Conservation (phyloP, 2,888 invertebrate species). For the Melipona beecheii region DNA sequence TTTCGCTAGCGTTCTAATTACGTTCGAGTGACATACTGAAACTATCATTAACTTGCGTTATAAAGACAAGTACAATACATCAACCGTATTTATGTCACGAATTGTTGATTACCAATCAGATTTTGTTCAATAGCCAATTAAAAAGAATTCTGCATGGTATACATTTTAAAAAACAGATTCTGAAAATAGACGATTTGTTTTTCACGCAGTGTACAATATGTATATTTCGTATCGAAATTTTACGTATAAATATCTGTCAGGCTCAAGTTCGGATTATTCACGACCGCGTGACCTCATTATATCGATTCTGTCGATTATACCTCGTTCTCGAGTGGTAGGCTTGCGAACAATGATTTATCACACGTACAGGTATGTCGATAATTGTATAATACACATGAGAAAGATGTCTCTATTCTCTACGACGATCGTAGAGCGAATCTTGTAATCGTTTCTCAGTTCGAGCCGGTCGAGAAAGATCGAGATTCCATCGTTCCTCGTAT, state of each 20-base stretch:
- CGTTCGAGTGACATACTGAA: not conserved
- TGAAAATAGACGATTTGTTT: not conserved
- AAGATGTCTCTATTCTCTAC: slow-evolving; percentile 2
- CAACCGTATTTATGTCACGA: not conserved
- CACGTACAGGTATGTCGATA: slow-evolving; percentile 32
- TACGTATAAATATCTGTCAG: not conserved
- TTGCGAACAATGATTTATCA: slow-evolving; percentile 39
- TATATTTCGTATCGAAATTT: not conserved
- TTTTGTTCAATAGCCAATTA: not conserved
- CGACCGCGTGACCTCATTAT: not conserved
- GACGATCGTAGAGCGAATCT: slow-evolving; percentile 7
- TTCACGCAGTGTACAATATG: not conserved
- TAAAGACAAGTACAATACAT: not conserved
- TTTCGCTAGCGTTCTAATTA: not conserved
- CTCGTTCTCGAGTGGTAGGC: slow-evolving; percentile 27
- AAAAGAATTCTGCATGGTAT: not conserved
- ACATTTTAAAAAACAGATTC: not conserved
- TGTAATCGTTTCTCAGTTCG: slow-evolving; percentile 32
- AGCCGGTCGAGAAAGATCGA: not conserved
- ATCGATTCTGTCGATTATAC: not conserved
- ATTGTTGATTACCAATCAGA: not conserved
- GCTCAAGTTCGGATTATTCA: not conserved
- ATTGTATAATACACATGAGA: slow-evolving; percentile 14
- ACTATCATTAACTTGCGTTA: not conserved
- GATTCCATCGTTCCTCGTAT: not conserved